Conservation (phyloP, 2,888 invertebrate genomes). For the Galerucella pusilla region DNA sequence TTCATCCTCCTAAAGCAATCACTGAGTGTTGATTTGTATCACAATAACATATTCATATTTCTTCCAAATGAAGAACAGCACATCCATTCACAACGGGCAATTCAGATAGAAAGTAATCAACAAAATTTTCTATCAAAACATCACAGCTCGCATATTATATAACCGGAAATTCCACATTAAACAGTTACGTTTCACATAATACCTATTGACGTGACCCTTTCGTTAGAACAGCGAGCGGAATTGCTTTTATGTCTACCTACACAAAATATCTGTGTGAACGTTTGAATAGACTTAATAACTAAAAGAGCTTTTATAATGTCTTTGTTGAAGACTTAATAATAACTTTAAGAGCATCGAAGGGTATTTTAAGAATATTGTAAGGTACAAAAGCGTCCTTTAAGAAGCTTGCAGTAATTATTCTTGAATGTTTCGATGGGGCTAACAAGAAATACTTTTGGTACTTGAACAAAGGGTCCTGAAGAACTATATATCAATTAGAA, state of each 20-base stretch:
- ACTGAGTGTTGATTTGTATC: too few relatives aligned
- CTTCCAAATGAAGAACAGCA: too few relatives aligned
- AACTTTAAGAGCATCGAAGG: slow-evolving; percentile 11
- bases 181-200: background rate
- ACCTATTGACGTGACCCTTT: slow-evolving; percentile 1
- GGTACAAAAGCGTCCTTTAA: background rate
- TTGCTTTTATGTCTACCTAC: slow-evolving; percentile 10
- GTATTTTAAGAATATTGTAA: slow-evolving; percentile 6
- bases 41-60: too few relatives aligned
- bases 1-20: too few relatives aligned
- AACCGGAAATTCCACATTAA: background rate
- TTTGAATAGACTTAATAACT: slow-evolving; percentile 8
- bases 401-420: background rate
- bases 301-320: background rate
- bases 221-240: background rate
- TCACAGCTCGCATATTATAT: background rate
- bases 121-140: too few relatives aligned
- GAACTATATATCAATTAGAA: too few relatives aligned
- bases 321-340: background rate
- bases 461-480: background rate
- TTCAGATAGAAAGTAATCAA: too few relatives aligned
- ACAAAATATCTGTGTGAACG: slow-evolving; percentile 7
- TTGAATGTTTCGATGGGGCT: background rate
- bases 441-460: background rate
- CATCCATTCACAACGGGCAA: too few relatives aligned